Evolutionary conservation across 2,797 vertebrate species (phyloP), one percentile per base, ranked within the genome.

Genomic region (Spea hammondii): DNA sequence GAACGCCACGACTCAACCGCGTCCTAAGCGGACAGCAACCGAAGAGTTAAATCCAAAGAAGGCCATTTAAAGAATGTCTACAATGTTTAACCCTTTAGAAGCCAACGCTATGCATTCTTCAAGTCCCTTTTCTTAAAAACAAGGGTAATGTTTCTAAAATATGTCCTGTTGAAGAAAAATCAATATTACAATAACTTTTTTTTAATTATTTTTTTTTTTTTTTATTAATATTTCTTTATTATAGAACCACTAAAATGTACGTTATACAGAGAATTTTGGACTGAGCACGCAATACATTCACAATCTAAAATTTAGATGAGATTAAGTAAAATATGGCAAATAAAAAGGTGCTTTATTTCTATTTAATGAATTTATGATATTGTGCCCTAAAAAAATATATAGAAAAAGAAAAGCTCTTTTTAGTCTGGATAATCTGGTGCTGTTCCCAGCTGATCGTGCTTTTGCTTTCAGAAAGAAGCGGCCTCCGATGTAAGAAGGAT

Each of bases 401-500:
- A 0, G 51, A 2, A 53, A 53, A 53, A 53, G 51, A 59, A 59
- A 2, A 59, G n/a, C 59, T 6, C 11, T 10, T 13, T 59, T 59
- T 59, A 5, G 55, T 9, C 55, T 59, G 5, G 11, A 59, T 59
- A 62, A 4, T 62, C 59, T 62, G 14, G 59, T 62, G n/a, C n/a
- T 62, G 59, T 59, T 59, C 5, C 55, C 12, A 11, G n/a, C n/a
- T 45, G 64, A 77, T 72, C 44, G 11, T 13, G 44, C 32, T 32
- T 53, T 64, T 65, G 59, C 67, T 74, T 79, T 70, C 51, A 57
- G 59, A 64, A 68, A 72, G 60, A 49, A 48, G 51, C 69, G 4
- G 70, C 70, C 70, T 78, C 55, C 54, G 45, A 72, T 72, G 70
- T 67, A 51, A 53, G 54, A 73, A 73, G 70, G 59, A 67, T 79